Base-by-base conservation (phyloP, 2,888 invertebrate species). In the Steinernema hermaphroditum region DNA sequence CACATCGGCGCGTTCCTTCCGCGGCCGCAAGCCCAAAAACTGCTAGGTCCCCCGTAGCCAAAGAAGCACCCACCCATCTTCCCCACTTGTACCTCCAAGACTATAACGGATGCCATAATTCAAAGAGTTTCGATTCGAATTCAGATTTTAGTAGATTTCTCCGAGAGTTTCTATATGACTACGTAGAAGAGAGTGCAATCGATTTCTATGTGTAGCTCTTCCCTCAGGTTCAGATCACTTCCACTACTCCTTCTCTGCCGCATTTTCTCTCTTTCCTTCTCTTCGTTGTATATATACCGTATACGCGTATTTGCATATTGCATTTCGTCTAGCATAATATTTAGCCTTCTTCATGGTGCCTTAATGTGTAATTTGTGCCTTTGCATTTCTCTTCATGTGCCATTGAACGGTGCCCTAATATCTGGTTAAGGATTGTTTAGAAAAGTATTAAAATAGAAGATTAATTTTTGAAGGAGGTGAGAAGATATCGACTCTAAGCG, bases 51-150 rank as follows among this genome's bases (percentile, higher is more conserved):
- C n/a, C 46, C n/a, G 9, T 50, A 50, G 24, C 9, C 6, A 22
- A 24, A 50, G 37, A 37, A 37, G 12, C 37, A 8, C 24, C 46
- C 41, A 14, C 41, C 4, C 19, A 46, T 24, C 24, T 50, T 22
- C 50, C 50, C 12, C 50, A 19, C 50, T 24, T 22, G 19, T 22
- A 50, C 50, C 50, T 50, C 50, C 50, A 22, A 4, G 8, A 4
- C 50, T 24, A 37, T 4, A 19, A 50, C 50, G 50, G 50, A 50
- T 50, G 62, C 62, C 62, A 62, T 32, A 62, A 62, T 24, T 62
- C 6, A 32, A 32, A 62, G 19, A 46, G 19, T 27, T 62, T 27
- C 22, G 14, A 62, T 62, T 62, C 34, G 27, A 54, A 54, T 24
- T 22, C 54, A 41, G 16, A n/a, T 46, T 46, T 46, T 16, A 46